Conservation (phyloP, 2,797 vertebrate species). For the Dendrocincla tyrannina region DNA sequence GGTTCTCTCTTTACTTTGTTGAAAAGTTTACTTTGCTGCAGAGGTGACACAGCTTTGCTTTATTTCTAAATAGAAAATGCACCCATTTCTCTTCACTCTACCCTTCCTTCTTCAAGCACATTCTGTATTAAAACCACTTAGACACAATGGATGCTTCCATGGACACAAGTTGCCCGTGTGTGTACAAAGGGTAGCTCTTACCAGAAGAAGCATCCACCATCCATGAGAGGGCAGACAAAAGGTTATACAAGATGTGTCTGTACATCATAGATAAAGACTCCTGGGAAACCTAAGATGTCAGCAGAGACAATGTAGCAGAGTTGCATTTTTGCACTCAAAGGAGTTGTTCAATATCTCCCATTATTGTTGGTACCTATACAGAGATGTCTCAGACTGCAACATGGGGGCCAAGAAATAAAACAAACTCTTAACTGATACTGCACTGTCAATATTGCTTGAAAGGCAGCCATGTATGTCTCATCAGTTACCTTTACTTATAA, state of each 20-base stretch:
- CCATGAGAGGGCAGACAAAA: neutral
- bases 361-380: neutral
- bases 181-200: neutral
- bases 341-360: neutral
- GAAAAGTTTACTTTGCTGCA: conserved; percentile 17
- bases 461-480: neutral
- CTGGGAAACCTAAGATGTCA: neutral
- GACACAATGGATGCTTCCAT: neutral
- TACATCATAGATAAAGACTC: neutral
- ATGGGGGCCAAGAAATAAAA: neutral
- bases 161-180: neutral
- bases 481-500: neutral
- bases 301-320: neutral
- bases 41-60: conserved; percentile 1
- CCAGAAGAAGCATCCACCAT: neutral
- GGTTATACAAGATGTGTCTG: neutral
- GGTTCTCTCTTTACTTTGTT: neutral
- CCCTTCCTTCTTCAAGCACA: neutral
- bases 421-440: neutral
- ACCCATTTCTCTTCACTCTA: neutral
- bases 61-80: neutral
- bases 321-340: neutral
- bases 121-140: conserved; percentile 1
- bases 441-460: neutral
- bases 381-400: neutral